Base-by-base conservation (phyloP, 2,113 vertebrate species). In the Misgurnus anguillicaudatus region DNA sequence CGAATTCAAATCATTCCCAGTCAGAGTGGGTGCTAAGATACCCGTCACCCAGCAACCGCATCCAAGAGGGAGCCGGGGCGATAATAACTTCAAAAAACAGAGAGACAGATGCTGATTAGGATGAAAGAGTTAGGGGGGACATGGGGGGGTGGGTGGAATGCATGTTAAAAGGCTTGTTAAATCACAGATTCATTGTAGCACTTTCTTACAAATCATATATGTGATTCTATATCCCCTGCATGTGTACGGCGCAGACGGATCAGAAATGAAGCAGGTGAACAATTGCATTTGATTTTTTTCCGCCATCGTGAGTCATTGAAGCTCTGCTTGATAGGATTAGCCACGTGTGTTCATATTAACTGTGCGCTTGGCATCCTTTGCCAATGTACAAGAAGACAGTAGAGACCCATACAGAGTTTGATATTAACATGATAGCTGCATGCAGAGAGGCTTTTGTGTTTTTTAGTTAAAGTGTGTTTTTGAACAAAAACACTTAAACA, bases 61-160 rank as follows among this genome's bases (percentile, higher is more conserved):
- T 97, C 96, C 97, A 97, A 96, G 95, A 95, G 97, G 96, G 98
- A 99, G 96, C 95, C 93, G 89, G 93, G 94, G 95, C 93, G 96
- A 98, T 98, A 98, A 99, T 99, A 98, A 98, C 96, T 98, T 98
- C 95, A 98, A 98, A 98, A 95, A 98, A 92, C 89, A 95, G 95
- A 98, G 96, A 96, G 96, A 97, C 97, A 98, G 96, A 99, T 98
- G 96, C 95, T 98, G 97, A 98, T 98, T 97, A 98, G 95, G 95
- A 95, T 95, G 94, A 95, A 95, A 94, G 94, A 78, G 83, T 78
- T 80, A 57, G 72, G 55, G 69, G 62, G 60, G 62, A 36, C 60
- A 31, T 31, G 24, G 24, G 75, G 68, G 89, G 91, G 93, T 93
- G 93, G 92, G 92, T 58, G 93, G 94, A 93, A 91, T 86, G 92